Evolutionary conservation across 2,113 vertebrate genomes (phyloP).

Genomic region (Siphamia tubifer): DNA sequence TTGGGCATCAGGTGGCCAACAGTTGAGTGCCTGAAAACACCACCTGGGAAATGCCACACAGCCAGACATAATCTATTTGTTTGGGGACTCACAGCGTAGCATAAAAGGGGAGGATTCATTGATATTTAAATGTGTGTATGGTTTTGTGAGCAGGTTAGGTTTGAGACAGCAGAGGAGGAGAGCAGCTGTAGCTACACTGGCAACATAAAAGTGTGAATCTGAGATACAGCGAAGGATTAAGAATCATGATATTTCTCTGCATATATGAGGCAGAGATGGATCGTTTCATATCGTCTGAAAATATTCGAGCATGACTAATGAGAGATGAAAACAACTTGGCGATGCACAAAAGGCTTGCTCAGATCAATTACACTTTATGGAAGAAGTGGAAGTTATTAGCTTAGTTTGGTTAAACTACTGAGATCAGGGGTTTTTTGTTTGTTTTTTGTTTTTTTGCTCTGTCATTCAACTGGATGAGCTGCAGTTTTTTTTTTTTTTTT

Average conservation of each 20-base stretch:
- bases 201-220: conserved; percentile 22
- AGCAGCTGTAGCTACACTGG: conserved; percentile 29
- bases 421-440: too few species aligned
- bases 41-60: conserved; percentile 60
- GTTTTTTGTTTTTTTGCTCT: too few species aligned
- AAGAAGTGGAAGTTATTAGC: background rate
- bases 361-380: background rate
- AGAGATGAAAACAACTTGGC: background rate
- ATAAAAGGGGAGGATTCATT: conserved; percentile 40
- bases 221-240: conserved; percentile 25
- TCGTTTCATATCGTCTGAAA: conserved; percentile 27
- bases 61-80: conserved; percentile 61
- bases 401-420: too few species aligned
- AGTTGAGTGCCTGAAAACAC: conserved; percentile 23
- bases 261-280: conserved; percentile 41
- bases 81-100: conserved; percentile 4
- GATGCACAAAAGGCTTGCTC: background rate
- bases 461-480: too few species aligned
- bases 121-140: conserved; percentile 53
- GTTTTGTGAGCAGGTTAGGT: background rate
- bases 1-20: conserved; percentile 55
- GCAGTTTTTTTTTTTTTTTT: too few species aligned
- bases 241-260: conserved; percentile 27
- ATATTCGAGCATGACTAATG: background rate
- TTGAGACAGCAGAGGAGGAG: background rate